A percentile compares a stretch with the other conserved stretches of the same genome.
phyloP scores from a whole-genome alignment of 92 coral and sea anemone species.

The Paragorgia papillata region DNA sequence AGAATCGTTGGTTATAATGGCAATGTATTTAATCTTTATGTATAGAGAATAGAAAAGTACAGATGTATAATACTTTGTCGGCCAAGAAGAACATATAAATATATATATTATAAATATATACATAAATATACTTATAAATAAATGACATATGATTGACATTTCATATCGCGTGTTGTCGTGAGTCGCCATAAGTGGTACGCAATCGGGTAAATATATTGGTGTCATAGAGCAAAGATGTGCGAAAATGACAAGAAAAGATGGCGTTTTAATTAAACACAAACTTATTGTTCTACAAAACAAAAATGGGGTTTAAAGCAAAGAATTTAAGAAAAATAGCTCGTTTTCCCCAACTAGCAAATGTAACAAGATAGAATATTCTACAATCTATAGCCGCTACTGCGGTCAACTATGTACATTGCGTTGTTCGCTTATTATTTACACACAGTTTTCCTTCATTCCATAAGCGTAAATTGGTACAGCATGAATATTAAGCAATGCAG shows the following conservation, averaged over 20 bases:
- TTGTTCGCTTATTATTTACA: too few species aligned
- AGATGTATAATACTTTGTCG: slow-evolving; percentile 28
- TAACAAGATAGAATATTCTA: too few species aligned
- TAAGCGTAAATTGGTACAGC: too few species aligned
- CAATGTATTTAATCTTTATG: slow-evolving; percentile 42
- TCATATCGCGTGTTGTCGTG: slow-evolving; percentile 16
- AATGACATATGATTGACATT: slow-evolving; percentile 23
- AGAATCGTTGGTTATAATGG: slow-evolving; percentile 11
- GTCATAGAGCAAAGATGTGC: neutral
- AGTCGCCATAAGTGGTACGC: slow-evolving; percentile 9
- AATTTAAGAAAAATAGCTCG: neutral
- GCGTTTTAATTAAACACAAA: neutral
- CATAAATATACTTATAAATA: neutral
- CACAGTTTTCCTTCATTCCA: too few species aligned
- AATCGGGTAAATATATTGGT: neutral
- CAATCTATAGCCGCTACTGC: too few species aligned
- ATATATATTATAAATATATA: neutral
- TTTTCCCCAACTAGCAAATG: neutral
- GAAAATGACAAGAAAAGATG: neutral
- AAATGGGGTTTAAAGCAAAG: neutral
- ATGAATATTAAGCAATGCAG: too few species aligned
- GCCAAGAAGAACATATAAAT: neutral
- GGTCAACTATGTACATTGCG: too few species aligned
- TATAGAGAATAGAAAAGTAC: slow-evolving; percentile 17
- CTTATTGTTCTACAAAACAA: neutral